Evolutionary conservation across 2,888 invertebrate species (phyloP).

Genomic region (Aleiodes testaceus): DNA sequence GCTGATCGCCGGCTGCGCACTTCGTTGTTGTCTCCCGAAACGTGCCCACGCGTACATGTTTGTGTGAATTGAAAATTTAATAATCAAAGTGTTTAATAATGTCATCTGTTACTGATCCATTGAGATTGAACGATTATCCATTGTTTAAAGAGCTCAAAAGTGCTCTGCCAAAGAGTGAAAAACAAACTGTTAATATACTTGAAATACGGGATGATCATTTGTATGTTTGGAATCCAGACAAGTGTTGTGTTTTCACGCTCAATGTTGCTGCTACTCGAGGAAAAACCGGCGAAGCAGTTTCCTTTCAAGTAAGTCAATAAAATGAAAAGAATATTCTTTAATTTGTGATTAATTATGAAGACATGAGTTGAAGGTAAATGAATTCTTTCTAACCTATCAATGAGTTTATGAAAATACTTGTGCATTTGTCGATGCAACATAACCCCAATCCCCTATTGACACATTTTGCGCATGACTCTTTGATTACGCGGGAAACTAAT

Average conservation of each 20-base stretch:
- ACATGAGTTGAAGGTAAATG: neutral
- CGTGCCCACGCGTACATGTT: conserved; percentile 28
- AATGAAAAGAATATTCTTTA: neutral
- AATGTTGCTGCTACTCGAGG: conserved; percentile 76
- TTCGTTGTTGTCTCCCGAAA: conserved; percentile 62
- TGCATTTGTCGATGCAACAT: neutral
- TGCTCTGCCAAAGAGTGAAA: conserved; percentile 75
- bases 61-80: neutral
- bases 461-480: neutral
- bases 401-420: neutral
- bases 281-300: conserved; percentile 74
- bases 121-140: conserved; percentile 77
- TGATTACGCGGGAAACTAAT: conserved; percentile 21
- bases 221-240: conserved; percentile 80
- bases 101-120: conserved; percentile 77
- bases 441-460: neutral
- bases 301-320: conserved; percentile 76
- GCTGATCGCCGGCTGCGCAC: conserved; percentile 51
- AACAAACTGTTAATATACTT: conserved; percentile 78
- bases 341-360: conserved; percentile 1
- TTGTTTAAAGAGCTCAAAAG: conserved; percentile 78
- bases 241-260: conserved; percentile 79
- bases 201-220: conserved; percentile 80
- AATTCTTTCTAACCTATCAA: neutral
- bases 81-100: conserved; percentile 70